Evolutionary conservation across 2,797 vertebrate genomes (phyloP), one percentile per base, ranked within the genome.

Genomic region (Cheracebus regulus): DNA sequence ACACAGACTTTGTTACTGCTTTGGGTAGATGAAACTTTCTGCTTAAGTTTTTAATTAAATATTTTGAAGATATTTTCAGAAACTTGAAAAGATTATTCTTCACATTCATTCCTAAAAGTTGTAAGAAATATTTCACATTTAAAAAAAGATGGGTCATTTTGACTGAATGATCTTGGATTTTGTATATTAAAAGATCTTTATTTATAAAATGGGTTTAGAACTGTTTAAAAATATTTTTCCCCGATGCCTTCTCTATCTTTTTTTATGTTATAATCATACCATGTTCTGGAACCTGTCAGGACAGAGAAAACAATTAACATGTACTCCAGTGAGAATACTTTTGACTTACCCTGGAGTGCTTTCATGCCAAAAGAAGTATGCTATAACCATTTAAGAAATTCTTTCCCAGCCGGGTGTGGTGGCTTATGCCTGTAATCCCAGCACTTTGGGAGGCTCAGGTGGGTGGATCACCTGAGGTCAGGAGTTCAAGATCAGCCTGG

Each of bases 11-110:
- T 93, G 30, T 50, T 85, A 78, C 58, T 90, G 52, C 33, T 88
- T 92, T 88, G 26, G 36, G n/a, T 57, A 84, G 55, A 81, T 58
- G 30, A 95, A 46, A 36, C n/a, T 91, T 88, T 79, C 88, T 88
- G 91, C 91, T 82, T 96, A 75, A 83, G 22, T 87, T 84, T 90
- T 97, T 78, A 88, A 92, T 72, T 91, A 94, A 97, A n/a, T 46
- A 88, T 17, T 41, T 97, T 17, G 90, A 86, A 85, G 90, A 79
- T 36, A 8, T 89, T 76, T 85, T 67, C 26, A 93, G 81, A 64
- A 20, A 2, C 55, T 46, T 94, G 55, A 93, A 82, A 95, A 92
- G 33, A 78, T 78, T 52, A 41, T 57, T 97, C 1, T 94, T 50
- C 41, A 36, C 57, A 88, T 36, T 98, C 87, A 95, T 80, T 22